These are phyloP conservation scores for Symphodus melops DNA, from an alignment of 2,113 vertebrate genomes.

Conservation along the genomic window DNA sequence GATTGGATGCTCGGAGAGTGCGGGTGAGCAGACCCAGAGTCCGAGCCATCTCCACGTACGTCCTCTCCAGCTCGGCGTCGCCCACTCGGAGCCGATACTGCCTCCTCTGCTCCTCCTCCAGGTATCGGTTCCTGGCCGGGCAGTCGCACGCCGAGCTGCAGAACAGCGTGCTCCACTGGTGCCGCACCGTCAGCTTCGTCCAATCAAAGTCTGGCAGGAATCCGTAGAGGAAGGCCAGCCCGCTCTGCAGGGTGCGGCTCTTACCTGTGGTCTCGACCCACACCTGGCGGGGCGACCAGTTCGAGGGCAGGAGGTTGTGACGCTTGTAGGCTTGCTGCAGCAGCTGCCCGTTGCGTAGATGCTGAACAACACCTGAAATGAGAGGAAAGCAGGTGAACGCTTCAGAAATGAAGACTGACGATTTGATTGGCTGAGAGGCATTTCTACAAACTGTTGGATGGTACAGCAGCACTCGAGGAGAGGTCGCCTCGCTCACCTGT, in stretches of 20 bases:
- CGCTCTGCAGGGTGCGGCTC: constrained; percentile 95
- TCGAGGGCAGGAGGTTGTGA: constrained; percentile 84
- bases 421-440: no score
- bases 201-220: constrained; percentile 93
- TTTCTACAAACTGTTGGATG: no score
- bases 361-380: constrained; percentile 91
- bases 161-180: constrained; percentile 95
- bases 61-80: constrained; percentile 87
- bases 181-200: constrained; percentile 87
- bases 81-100: constrained; percentile 90
- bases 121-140: constrained; percentile 89
- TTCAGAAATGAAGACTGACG: background rate
- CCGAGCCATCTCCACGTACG: constrained; percentile 90
- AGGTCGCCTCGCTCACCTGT: constrained; percentile 84
- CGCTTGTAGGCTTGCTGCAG: constrained; percentile 90
- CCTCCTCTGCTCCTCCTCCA: constrained; percentile 93
- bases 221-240: constrained; percentile 90
- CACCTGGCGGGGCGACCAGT: constrained; percentile 89
- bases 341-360: constrained; percentile 91
- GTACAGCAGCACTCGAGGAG: no score
- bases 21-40: constrained; percentile 89
- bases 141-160: constrained; percentile 93
- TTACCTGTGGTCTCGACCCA: constrained; percentile 95
- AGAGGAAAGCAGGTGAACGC: background rate
- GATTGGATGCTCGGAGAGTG: constrained; percentile 92